phyloP scores from a whole-genome alignment of 2,888 invertebrate genomes.

The Melieria crassipennis region DNA sequence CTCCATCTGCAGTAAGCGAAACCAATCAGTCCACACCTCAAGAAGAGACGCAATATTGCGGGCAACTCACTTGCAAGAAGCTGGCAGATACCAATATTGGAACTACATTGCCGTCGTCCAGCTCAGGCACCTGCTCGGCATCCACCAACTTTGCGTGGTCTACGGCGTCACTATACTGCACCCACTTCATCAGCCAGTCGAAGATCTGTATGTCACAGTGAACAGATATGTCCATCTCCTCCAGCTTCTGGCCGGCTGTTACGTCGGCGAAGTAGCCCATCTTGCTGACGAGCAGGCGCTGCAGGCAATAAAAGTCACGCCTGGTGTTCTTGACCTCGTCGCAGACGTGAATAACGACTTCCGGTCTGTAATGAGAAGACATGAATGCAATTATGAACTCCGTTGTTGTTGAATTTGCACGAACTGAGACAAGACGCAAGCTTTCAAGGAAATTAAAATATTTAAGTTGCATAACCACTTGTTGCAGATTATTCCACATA shows the following conservation, averaged over 20 bases:
- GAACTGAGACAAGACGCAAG: neutral
- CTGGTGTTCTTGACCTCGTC: slow-evolving; percentile 92
- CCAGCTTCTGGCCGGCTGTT: slow-evolving; percentile 81
- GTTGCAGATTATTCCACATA: too few species aligned
- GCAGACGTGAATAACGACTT: slow-evolving; percentile 93
- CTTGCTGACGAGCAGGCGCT: slow-evolving; percentile 85
- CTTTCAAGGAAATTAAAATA: too few species aligned
- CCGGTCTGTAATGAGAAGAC: slow-evolving; percentile 68
- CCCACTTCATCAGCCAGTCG: slow-evolving; percentile 96
- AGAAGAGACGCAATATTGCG: too few species aligned
- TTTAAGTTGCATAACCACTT: too few species aligned
- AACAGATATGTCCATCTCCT: slow-evolving; percentile 96
- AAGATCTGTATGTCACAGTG: slow-evolving; percentile 96
- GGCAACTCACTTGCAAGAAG: slow-evolving; percentile 74
- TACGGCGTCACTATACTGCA: slow-evolving; percentile 71
- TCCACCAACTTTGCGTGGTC: slow-evolving; percentile 69
- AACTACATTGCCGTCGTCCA: slow-evolving; percentile 86
- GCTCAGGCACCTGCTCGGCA: slow-evolving; percentile 65
- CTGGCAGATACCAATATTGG: slow-evolving; percentile 94
- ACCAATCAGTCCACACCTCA: too few species aligned
- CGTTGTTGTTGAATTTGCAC: slow-evolving; percentile 18
- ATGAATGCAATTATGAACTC: slow-evolving; percentile 19
- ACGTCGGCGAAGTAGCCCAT: slow-evolving; percentile 97
- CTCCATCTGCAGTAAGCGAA: slow-evolving; percentile 76
- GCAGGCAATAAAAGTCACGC: slow-evolving; percentile 89